Evolutionary conservation across 2,113 vertebrate genomes (phyloP).

Genomic region (Seriola aureovittata): DNA sequence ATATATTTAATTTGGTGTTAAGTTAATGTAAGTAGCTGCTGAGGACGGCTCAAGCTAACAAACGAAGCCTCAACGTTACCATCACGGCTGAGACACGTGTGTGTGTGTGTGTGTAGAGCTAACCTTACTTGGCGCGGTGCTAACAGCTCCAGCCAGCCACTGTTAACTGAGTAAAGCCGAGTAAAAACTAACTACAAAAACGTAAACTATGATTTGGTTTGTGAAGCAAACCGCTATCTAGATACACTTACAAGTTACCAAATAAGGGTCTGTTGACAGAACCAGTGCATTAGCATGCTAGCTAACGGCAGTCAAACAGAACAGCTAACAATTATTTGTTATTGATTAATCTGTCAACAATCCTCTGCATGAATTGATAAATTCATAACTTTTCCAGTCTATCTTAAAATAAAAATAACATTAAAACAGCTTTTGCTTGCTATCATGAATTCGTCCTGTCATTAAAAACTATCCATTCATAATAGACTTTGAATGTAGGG

Average conservation of each 20-base stretch:
- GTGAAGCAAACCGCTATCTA: not conserved
- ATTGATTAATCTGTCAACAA: not conserved
- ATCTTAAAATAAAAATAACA: not conserved
- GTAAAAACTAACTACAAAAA: no score
- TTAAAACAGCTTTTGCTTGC: not conserved
- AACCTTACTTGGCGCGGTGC: slow-evolving; percentile 30
- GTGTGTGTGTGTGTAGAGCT: slow-evolving; percentile 58
- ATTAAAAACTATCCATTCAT: not conserved
- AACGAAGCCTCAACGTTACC: slow-evolving; percentile 23
- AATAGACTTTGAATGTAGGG: no score
- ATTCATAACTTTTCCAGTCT: not conserved
- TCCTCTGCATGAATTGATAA: not conserved
- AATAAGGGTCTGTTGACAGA: not conserved
- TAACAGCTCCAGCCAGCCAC: not conserved
- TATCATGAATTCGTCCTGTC: not conserved
- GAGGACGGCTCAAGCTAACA: not conserved
- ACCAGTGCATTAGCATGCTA: not conserved
- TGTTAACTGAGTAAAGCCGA: not conserved
- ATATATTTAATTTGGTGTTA: no score
- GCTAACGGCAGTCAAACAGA: not conserved
- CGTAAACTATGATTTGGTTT: not conserved
- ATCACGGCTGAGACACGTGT: slow-evolving; percentile 53
- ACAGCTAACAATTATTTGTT: not conserved
- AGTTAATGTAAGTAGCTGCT: not conserved
- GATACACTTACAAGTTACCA: no score